These are phyloP conservation scores for Oligia strigilis DNA, from an alignment of 2,888 invertebrate species.

Conservation along the genomic window DNA sequence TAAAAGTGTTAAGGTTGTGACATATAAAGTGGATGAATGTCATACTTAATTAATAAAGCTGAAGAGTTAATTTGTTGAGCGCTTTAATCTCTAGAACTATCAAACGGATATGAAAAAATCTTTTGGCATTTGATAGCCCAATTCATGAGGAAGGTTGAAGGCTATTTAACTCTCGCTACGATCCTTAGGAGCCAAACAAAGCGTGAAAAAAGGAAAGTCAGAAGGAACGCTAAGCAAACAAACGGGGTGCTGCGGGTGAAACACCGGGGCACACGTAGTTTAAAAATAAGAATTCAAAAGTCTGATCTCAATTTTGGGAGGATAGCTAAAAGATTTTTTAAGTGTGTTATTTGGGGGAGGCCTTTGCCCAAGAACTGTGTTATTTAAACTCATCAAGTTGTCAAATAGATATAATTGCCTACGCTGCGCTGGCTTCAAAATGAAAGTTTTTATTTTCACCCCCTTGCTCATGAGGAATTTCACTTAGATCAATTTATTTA, in stretches of 20 bases:
- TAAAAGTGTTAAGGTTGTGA: neutral
- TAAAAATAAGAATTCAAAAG: neutral
- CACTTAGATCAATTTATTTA: constrained; percentile 7
- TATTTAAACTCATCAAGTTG: constrained; percentile 33
- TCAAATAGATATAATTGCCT: constrained; percentile 12
- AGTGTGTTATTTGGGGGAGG: neutral
- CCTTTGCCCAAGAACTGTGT: too few species aligned
- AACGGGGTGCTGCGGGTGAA: accelerated
- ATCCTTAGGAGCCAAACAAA: neutral
- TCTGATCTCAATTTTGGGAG: neutral
- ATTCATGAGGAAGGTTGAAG: neutral
- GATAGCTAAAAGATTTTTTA: constrained; percentile 4
- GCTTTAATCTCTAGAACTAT: neutral
- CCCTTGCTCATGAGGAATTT: constrained; percentile 12
- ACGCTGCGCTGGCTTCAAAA: constrained; percentile 23
- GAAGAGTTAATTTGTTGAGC: neutral
- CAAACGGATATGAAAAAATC: too few species aligned
- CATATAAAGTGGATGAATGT: neutral
- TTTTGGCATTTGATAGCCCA: neutral
- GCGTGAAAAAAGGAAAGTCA: neutral
- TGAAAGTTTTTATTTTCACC: constrained; percentile 39
- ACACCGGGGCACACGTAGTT: neutral
- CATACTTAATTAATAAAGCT: neutral
- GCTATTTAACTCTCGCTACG: neutral
- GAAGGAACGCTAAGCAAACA: neutral